A percentile compares a stretch with the other conserved stretches of the same genome.
These are phyloP conservation scores for Eulemur rubriventer DNA, from an alignment of 2,797 vertebrate species.

Conservation along the genomic window DNA sequence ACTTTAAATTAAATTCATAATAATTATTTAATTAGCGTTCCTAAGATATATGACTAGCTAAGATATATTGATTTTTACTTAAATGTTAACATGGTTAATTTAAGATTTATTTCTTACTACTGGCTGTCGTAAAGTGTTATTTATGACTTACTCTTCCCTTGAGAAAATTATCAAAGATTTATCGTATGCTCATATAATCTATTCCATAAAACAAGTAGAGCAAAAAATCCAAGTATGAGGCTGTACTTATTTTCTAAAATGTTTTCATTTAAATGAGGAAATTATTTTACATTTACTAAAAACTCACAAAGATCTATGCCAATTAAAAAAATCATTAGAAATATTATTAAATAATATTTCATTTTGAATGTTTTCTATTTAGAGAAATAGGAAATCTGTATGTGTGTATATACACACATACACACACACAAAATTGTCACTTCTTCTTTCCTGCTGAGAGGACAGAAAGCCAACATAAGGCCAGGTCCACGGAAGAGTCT, in stretches of 20 bases:
- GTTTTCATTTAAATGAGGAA: not conserved
- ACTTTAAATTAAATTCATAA: not conserved
- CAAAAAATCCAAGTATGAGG: not conserved
- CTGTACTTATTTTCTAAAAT: not conserved
- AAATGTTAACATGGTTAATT: constrained; percentile 12
- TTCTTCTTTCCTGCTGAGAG: not conserved
- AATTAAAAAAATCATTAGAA: not conserved
- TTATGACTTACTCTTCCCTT: constrained; percentile 4
- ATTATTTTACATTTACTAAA: not conserved
- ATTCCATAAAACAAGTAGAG: not conserved
- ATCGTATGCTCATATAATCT: not conserved
- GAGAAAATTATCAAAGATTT: constrained; percentile 1
- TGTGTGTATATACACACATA: not conserved
- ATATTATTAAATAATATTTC: not conserved
- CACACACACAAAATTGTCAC: not conserved
- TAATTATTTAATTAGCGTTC: constrained; percentile 10
- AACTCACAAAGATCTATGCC: not conserved
- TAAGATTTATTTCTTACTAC: constrained; percentile 20
- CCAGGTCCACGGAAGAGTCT: not conserved
- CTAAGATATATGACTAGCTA: not conserved
- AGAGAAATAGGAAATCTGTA: not conserved
- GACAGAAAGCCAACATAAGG: not conserved
- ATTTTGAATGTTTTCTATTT: not conserved
- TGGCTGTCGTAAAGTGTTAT: not conserved
- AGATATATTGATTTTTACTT: constrained; percentile 27